Percentiles rank a stretch among this genome's conserved stretches.
Conservation (phyloP, 2,113 vertebrate genomes). For the Elgaria multicarinata region DNA sequence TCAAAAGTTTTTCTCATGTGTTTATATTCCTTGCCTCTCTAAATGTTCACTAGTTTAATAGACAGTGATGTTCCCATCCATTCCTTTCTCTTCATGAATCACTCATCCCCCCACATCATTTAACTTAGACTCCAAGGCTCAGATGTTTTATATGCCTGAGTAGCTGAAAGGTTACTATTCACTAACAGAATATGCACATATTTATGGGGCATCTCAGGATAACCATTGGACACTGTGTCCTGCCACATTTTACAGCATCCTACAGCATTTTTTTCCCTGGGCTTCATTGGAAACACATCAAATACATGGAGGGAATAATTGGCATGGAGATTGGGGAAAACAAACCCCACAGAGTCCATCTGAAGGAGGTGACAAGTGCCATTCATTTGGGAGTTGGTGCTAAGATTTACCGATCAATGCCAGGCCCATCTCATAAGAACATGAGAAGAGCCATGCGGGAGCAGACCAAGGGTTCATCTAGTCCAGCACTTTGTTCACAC, state of each 20-base stretch:
- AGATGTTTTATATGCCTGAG: conserved; percentile 58
- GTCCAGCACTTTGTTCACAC: too few species aligned
- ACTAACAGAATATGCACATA: conserved; percentile 38
- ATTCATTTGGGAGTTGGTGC: not conserved
- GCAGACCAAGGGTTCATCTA: too few species aligned
- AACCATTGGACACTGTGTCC: not conserved
- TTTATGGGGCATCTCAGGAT: conserved; percentile 23
- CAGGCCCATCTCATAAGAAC: too few species aligned
- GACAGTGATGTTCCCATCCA: conserved; percentile 40
- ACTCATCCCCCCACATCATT: conserved; percentile 34
- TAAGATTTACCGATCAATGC: not conserved
- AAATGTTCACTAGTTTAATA: conserved; percentile 51
- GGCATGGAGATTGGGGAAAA: not conserved
- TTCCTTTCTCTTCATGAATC: conserved; percentile 31
- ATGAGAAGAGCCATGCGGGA: too few species aligned
- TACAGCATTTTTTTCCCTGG: not conserved
- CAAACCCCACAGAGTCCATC: not conserved
- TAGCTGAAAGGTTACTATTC: conserved; percentile 55
- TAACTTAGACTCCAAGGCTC: conserved; percentile 39
- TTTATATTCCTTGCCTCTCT: conserved; percentile 39
- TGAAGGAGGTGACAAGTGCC: not conserved
- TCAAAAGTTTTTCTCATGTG: not conserved
- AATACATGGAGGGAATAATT: not conserved
- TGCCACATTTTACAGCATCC: not conserved
- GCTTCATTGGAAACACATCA: not conserved